phyloP scores from a whole-genome alignment of 2,888 invertebrate species.

The Pandemis heparana region DNA sequence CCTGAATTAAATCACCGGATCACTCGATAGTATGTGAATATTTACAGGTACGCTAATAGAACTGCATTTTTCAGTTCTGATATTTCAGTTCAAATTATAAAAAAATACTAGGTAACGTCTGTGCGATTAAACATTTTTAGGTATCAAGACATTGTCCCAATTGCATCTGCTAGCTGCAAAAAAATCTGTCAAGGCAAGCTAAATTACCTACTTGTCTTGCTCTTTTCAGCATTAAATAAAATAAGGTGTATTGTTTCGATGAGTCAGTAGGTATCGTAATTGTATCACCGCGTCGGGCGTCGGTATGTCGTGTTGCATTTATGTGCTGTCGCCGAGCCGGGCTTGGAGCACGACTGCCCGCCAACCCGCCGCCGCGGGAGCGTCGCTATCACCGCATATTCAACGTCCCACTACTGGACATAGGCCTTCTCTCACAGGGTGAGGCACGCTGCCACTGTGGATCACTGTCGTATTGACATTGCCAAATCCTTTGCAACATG shows the following conservation, averaged over 20 bases:
- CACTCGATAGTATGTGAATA: too few relatives aligned
- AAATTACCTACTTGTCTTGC: conserved; percentile 2
- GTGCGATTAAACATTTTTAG: neutral
- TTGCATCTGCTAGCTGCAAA: neutral
- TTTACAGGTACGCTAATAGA: too few relatives aligned
- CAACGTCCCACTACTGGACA: neutral
- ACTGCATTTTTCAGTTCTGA: too few relatives aligned
- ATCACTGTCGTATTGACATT: too few relatives aligned
- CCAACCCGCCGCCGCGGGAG: neutral
- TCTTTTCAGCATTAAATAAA: conserved; percentile 5
- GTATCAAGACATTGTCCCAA: neutral
- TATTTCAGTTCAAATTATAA: neutral
- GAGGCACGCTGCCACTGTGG: too few relatives aligned
- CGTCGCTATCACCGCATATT: neutral
- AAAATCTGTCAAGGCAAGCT: conserved; percentile 6
- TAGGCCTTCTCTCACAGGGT: neutral
- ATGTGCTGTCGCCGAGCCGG: neutral
- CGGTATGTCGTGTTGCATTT: conserved; percentile 14
- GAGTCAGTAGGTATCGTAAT: conserved; percentile 13
- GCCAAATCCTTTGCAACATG: too few relatives aligned
- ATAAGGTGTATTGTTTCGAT: conserved; percentile 18
- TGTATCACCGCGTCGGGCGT: conserved; percentile 26
- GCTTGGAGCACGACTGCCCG: neutral
- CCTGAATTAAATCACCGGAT: too few relatives aligned
- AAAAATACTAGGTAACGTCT: neutral